Evolutionary conservation across 2,113 vertebrate species (phyloP).

Genomic region (Oncorhynchus masou): DNA sequence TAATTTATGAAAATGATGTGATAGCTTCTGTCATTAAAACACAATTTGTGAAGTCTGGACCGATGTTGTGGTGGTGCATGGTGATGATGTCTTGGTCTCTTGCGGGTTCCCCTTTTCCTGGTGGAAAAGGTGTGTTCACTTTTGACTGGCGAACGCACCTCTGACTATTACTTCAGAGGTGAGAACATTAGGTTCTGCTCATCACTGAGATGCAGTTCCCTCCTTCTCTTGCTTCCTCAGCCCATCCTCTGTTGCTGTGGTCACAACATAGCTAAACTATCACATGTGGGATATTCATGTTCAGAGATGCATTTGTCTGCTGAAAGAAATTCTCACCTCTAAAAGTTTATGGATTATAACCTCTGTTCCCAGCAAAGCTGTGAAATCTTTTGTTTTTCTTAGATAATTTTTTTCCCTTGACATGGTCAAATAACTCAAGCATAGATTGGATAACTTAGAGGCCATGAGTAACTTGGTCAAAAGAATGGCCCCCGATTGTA

Average conservation of each 20-base stretch:
- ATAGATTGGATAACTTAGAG: too few relatives aligned
- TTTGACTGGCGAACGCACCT: slow-evolving; percentile 17
- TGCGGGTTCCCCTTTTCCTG: slow-evolving; percentile 21
- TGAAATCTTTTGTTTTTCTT: too few relatives aligned
- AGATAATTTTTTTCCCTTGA: too few relatives aligned
- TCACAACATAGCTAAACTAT: neutral
- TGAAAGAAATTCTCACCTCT: too few relatives aligned
- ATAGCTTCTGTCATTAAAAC: slow-evolving; percentile 15
- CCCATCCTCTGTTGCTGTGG: neutral
- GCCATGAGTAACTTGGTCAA: too few relatives aligned
- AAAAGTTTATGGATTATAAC: too few relatives aligned
- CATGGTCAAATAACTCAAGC: too few relatives aligned
- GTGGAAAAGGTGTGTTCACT: slow-evolving; percentile 37
- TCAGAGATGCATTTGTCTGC: too few relatives aligned
- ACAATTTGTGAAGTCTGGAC: slow-evolving; percentile 11
- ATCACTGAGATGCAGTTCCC: slow-evolving; percentile 26
- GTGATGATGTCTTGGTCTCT: slow-evolving; percentile 37
- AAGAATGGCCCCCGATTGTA: too few relatives aligned
- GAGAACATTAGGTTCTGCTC: slow-evolving; percentile 41
- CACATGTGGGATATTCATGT: too few relatives aligned
- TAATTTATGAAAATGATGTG: slow-evolving; percentile 14
- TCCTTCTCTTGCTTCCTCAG: neutral
- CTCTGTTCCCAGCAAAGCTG: too few relatives aligned
- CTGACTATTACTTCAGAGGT: slow-evolving; percentile 46
- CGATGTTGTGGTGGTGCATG: slow-evolving; percentile 30